A percentile compares a stretch with the other conserved stretches of the same genome.
phyloP scores from a whole-genome alignment of 1,140 invertebrate genomes.

The Zaprionus capensis region DNA sequence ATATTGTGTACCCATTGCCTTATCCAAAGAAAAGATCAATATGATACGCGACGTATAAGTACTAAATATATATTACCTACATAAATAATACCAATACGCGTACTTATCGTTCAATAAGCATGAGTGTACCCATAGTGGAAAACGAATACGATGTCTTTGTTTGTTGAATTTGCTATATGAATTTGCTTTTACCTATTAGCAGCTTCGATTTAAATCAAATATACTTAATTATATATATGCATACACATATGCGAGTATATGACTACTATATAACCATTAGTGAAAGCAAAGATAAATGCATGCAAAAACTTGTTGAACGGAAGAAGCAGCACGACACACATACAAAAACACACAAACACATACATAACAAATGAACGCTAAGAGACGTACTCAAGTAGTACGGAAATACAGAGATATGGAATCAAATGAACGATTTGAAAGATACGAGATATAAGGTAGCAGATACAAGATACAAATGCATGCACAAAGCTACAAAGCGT shows the following conservation, averaged over 20 bases:
- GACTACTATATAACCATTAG: conserved; percentile 75
- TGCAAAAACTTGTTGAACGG: conserved; percentile 50
- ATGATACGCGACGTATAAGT: conserved; percentile 31
- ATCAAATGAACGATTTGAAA: conserved; percentile 16
- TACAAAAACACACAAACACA: conserved; percentile 22
- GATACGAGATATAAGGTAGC: background rate
- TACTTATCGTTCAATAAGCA: conserved; percentile 24
- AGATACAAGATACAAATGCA: conserved; percentile 18
- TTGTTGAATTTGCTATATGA: conserved; percentile 71
- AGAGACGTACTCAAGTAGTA: conserved; percentile 15
- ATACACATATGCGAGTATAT: conserved; percentile 40
- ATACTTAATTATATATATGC: conserved; percentile 58
- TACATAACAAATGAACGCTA: conserved; percentile 9
- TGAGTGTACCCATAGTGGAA: conserved; percentile 48
- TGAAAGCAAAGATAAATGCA: conserved; percentile 43
- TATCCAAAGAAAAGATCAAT: conserved; percentile 52
- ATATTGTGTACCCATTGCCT: conserved; percentile 70
- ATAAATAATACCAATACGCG: conserved; percentile 37
- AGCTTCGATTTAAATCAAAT: conserved; percentile 82
- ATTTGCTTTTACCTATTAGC: conserved; percentile 79
- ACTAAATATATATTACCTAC: conserved; percentile 46
- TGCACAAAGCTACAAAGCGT: conserved; percentile 24
- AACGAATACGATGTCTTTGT: conserved; percentile 55
- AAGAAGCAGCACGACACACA: conserved; percentile 20
- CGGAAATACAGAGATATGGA: conserved; percentile 16